Evolutionary conservation across 1,140 invertebrate genomes (phyloP).

Genomic region (Papilio polyxenes): DNA sequence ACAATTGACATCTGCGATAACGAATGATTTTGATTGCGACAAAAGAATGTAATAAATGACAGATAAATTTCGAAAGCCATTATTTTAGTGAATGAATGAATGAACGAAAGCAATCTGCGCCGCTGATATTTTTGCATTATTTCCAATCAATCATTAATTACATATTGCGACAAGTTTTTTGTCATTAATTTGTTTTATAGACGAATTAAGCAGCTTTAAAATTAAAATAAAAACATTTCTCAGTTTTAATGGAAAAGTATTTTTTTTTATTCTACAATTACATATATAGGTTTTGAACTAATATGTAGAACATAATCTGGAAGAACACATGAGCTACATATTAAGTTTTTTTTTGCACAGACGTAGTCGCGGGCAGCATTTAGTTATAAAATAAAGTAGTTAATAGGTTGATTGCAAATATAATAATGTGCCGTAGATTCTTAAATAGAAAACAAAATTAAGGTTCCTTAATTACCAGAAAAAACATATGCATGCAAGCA

Average conservation of each 20-base stretch:
- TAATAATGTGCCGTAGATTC: no score
- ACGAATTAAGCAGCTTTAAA: neutral
- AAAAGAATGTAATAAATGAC: conserved; percentile 6
- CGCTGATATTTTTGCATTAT: neutral
- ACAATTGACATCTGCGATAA: conserved; percentile 2
- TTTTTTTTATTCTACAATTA: no score
- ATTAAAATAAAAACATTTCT: neutral
- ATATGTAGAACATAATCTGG: no score
- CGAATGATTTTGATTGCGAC: neutral
- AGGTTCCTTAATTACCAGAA: no score
- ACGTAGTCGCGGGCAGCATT: no score
- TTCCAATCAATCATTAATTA: conserved; percentile 22
- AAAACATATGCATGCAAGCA: neutral
- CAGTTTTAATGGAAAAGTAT: no score
- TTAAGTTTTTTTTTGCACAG: no score
- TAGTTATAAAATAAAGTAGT: no score
- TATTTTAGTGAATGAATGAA: conserved; percentile 12
- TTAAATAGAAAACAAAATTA: neutral
- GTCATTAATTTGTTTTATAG: neutral
- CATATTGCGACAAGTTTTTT: neutral
- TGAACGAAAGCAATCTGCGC: conserved; percentile 11
- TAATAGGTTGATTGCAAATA: no score
- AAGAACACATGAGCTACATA: no score
- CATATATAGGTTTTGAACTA: no score
- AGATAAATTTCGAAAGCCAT: neutral